Base-by-base conservation (phyloP, 2,888 invertebrate species). In the Pristionchus mayeri region DNA sequence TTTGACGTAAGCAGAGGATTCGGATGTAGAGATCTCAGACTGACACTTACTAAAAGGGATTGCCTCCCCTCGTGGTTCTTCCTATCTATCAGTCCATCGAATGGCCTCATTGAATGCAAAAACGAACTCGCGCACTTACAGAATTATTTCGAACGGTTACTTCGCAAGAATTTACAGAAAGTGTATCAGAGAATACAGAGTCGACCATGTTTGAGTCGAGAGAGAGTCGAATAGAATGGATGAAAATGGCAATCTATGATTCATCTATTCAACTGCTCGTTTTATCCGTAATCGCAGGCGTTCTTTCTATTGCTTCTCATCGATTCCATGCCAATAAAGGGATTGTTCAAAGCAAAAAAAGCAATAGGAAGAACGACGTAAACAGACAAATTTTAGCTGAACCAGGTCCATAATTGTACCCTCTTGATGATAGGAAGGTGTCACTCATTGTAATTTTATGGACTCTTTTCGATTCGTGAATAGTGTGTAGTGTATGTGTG, bases 171-270 rank as follows among this genome's bases (percentile, higher is more conserved):
- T 3, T 11, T 30, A 60, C 60, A 30, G 60, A 60, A 60, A 60
- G 13, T 3, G 57, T 18, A 34, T 34, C 63, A 44, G 34, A 37
- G 3, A 30, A 34, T 57, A 63, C 21, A 63, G 30, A 37, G 37
- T 18, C 63, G 34, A 34, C 1, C 30, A 63, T 37, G 63, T 63
- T 60, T 34, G 63, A 37, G 21, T 34, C 63, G 13, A 63, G 63
- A 27, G 63, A 44, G 44, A 44, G n/a, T 27, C 18, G 21, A 60
- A 60, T 27, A 27, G 34, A 16, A 27, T n/a, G 21, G 9, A 63
- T 21, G 63, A 18, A 63, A 63, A 63, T 63, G 34, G 63, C 63
- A 63, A 34, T 34, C 21, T 34, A 34, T 63, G 63, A 63, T 63
- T 63, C 63, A 63, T 11, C 63, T 63, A 34, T 63, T 63, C 34